phyloP scores from a whole-genome alignment of 37 sponge, comb jelly and placozoan species.

The Halichondria panicea region DNA sequence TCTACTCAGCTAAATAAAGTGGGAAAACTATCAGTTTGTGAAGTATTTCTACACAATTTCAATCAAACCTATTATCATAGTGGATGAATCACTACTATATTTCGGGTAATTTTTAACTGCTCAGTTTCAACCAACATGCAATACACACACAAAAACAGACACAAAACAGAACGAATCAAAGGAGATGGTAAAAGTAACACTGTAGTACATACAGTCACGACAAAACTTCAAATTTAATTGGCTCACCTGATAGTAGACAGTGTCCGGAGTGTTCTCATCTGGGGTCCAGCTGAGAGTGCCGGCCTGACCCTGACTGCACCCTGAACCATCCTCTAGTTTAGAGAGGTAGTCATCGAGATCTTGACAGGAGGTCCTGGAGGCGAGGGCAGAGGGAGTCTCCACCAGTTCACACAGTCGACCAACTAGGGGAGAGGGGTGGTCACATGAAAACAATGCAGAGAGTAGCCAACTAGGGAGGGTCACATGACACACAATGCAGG shows the following conservation, averaged over 20 bases:
- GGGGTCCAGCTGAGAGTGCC: conserved; percentile 58
- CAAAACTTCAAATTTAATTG: neutral
- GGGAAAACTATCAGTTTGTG: too few species aligned
- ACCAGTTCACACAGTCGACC: conserved; percentile 37
- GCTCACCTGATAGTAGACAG: conserved; percentile 60
- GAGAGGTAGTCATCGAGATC: conserved; percentile 15
- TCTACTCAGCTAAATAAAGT: too few species aligned
- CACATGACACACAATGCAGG: neutral
- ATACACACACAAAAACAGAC: neutral
- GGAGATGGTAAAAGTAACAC: too few species aligned
- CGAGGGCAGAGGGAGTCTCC: neutral
- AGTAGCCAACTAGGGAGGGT: neutral
- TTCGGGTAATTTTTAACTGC: too few species aligned
- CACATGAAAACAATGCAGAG: neutral
- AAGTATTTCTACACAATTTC: too few species aligned
- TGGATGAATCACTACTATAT: too few species aligned
- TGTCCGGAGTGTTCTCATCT: conserved; percentile 55
- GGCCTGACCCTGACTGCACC: conserved; percentile 1
- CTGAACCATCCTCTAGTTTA: neutral
- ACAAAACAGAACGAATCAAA: neutral
- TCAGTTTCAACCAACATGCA: too few species aligned
- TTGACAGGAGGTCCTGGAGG: conserved; percentile 10
- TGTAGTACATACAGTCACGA: neutral
- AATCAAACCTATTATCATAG: too few species aligned
- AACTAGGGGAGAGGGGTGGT: neutral